These are phyloP conservation scores for Anodontia alba DNA, from an alignment of 2,888 invertebrate species.

Conservation along the genomic window DNA sequence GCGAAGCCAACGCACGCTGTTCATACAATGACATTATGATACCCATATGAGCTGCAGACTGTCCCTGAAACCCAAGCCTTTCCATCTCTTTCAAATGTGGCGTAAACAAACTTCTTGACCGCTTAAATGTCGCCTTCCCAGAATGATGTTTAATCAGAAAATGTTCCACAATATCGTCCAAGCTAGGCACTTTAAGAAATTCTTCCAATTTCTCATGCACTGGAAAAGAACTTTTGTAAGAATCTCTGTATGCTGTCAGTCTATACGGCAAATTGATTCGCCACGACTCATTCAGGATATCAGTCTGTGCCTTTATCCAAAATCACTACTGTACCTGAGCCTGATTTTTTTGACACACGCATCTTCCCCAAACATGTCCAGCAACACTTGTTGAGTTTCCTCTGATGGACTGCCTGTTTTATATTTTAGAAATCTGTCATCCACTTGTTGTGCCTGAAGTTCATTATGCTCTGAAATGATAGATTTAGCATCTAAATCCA, in stretches of 20 bases:
- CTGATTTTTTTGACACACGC: not conserved
- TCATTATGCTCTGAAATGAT: not conserved
- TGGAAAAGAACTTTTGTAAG: constrained; percentile 34
- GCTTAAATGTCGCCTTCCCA: no score
- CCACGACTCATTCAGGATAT: constrained; percentile 39
- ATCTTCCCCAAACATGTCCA: constrained; percentile 1
- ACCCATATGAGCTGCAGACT: constrained; percentile 37
- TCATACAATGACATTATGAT: constrained; percentile 30
- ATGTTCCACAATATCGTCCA: no score
- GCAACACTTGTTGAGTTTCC: no score
- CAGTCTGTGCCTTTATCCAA: constrained; percentile 30
- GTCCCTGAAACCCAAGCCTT: constrained; percentile 40
- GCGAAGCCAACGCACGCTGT: constrained; percentile 32
- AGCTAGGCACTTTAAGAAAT: constrained; percentile 5
- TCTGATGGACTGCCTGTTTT: not conserved
- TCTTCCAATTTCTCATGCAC: constrained; percentile 24
- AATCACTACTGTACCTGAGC: not conserved
- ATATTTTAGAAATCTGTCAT: no score
- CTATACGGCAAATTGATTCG: constrained; percentile 14
- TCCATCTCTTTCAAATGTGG: constrained; percentile 28
- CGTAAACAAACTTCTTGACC: no score
- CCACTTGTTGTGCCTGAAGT: not conserved
- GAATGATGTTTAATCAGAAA: no score
- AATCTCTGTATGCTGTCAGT: constrained; percentile 42
- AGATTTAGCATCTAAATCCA: not conserved